phyloP scores from a whole-genome alignment of 2,888 invertebrate species.

The Campoletis raptor region DNA sequence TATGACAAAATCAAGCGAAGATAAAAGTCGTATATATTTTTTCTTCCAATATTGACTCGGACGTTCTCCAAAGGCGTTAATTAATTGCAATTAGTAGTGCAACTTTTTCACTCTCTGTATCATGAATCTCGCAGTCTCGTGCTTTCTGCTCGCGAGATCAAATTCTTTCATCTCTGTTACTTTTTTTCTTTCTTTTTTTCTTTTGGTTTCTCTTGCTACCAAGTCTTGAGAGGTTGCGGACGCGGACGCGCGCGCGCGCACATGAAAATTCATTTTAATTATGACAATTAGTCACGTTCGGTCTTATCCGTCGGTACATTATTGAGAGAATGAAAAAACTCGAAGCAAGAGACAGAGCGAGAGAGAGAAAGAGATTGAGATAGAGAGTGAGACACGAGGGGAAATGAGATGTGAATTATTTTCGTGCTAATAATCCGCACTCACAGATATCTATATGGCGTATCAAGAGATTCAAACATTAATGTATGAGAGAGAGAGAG shows the following conservation, averaged over 20 bases:
- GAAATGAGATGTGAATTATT: constrained; percentile 64
- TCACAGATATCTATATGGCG: constrained; percentile 42
- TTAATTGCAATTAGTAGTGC: constrained; percentile 50
- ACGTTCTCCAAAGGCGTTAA: constrained; percentile 13
- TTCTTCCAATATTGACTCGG: neutral
- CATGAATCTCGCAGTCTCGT: constrained; percentile 12
- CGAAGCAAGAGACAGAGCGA: neutral
- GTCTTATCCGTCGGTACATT: constrained; percentile 61
- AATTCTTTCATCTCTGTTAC: neutral
- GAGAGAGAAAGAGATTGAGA: constrained; percentile 14
- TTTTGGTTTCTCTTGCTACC: no score
- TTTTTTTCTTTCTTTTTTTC: neutral
- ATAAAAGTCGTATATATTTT: neutral
- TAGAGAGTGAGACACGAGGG: constrained; percentile 26
- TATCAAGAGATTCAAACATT: constrained; percentile 43
- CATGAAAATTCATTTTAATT: constrained; percentile 62
- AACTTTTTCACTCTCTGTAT: neutral
- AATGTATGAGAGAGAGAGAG: constrained; percentile 35
- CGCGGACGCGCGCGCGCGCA: constrained; percentile 46
- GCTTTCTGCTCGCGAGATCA: constrained; percentile 12
- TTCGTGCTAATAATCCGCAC: constrained; percentile 48
- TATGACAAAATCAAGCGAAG: neutral
- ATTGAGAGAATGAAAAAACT: constrained; percentile 31
- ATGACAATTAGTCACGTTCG: constrained; percentile 65
- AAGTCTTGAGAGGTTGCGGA: neutral